Evolutionary conservation across 2,797 vertebrate genomes (phyloP).

Genomic region (Tympanoctomys barrerae): DNA sequence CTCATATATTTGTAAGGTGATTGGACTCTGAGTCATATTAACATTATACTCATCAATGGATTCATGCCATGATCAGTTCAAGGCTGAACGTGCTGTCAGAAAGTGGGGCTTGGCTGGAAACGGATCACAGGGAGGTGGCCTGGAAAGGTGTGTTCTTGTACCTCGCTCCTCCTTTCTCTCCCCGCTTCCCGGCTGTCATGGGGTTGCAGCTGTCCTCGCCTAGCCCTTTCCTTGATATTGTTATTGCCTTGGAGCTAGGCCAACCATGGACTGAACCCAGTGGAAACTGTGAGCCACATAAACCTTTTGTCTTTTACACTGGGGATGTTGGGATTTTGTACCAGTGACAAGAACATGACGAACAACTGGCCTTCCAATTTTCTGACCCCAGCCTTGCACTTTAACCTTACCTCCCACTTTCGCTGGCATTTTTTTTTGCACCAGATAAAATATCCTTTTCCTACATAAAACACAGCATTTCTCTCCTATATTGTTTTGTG

Average conservation of each 20-base stretch:
- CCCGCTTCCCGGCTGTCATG: neutral
- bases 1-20: neutral
- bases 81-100: too few species aligned
- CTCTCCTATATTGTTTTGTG: neutral
- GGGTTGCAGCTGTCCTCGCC: neutral
- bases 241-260: neutral
- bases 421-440: neutral
- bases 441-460: neutral
- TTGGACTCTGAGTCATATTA: neutral
- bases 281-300: neutral
- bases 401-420: neutral
- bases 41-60: neutral
- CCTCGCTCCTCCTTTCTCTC: neutral
- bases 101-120: too few species aligned
- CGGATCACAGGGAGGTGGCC: too few species aligned
- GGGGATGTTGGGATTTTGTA: neutral
- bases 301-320: neutral
- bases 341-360: neutral
- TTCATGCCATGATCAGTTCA: neutral
- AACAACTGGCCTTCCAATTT: neutral
- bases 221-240: neutral
- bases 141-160: neutral
- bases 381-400: neutral
- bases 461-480: neutral
- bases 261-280: neutral